Conservation (phyloP, 2,113 vertebrate genomes). For the Stegastes partitus region DNA sequence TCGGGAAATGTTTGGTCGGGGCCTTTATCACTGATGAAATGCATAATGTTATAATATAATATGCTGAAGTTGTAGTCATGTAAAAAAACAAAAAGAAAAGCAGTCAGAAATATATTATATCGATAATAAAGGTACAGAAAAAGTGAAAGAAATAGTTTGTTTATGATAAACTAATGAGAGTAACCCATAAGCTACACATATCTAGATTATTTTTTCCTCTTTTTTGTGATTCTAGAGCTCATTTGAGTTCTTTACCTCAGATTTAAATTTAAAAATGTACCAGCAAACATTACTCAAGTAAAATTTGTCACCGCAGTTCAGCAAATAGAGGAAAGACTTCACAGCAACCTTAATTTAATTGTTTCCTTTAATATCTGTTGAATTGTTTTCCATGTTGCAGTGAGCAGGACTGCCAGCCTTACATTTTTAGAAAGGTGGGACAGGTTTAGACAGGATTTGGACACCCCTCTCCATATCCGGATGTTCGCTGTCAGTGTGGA, state of each 20-base stretch:
- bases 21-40: too few relatives aligned
- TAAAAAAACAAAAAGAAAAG: too few relatives aligned
- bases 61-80: not conserved
- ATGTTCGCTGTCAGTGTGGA: constrained; percentile 19
- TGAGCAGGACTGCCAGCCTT: not conserved
- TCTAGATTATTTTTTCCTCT: not conserved
- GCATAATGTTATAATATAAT: too few relatives aligned
- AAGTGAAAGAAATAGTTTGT: not conserved
- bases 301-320: not conserved
- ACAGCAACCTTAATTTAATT: not conserved
- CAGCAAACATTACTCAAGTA: not conserved
- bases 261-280: too few relatives aligned
- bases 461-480: not conserved
- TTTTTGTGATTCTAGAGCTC: too few relatives aligned
- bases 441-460: constrained; percentile 14
- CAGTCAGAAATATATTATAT: not conserved
- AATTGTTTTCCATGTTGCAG: not conserved
- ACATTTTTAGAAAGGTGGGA: not conserved
- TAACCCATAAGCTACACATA: not conserved
- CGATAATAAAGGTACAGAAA: not conserved
- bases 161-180: not conserved
- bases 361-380: not conserved
- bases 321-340: not conserved
- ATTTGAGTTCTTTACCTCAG: too few relatives aligned
- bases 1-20: too few relatives aligned